Evolutionary conservation across 1,140 invertebrate genomes (phyloP).

Genomic region (Bombus breviceps): DNA sequence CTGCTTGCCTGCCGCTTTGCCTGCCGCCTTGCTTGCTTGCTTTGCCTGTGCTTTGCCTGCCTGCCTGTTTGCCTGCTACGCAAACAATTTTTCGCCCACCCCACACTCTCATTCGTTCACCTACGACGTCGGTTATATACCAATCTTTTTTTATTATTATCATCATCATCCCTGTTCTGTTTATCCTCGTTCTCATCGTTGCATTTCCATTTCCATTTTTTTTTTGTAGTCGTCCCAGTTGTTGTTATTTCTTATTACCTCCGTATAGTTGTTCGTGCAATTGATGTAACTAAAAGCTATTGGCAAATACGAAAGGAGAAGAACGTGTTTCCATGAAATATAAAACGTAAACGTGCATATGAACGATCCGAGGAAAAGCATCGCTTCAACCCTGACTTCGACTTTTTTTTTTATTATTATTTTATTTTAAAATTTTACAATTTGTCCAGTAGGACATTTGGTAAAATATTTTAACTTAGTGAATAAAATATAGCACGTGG

Average conservation of each 20-base stretch:
- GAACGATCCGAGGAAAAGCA: neutral
- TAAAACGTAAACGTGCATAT: neutral
- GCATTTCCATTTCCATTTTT: neutral
- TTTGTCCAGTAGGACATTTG: no score
- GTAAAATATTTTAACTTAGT: no score
- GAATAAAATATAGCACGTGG: no score
- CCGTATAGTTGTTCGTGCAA: no score
- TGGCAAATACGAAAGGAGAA: neutral
- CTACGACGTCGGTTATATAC: neutral
- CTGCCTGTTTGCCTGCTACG: slow-evolving; percentile 62
- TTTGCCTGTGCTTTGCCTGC: neutral
- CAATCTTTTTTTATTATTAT: neutral
- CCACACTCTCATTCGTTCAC: neutral
- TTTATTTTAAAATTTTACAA: no score
- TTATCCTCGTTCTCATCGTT: no score
- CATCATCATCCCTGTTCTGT: neutral
- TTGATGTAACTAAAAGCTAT: accelerated
- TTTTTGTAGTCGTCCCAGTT: accelerated
- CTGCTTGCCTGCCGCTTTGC: slow-evolving; percentile 2
- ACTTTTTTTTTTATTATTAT: no score
- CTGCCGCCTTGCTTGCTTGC: slow-evolving; percentile 16
- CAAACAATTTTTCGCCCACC: slow-evolving; percentile 69
- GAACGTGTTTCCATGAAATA: no score
- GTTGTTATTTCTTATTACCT: neutral
- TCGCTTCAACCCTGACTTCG: neutral